phyloP scores from a whole-genome alignment of 2,113 vertebrate species.

The Bolborhynchus lineola region DNA sequence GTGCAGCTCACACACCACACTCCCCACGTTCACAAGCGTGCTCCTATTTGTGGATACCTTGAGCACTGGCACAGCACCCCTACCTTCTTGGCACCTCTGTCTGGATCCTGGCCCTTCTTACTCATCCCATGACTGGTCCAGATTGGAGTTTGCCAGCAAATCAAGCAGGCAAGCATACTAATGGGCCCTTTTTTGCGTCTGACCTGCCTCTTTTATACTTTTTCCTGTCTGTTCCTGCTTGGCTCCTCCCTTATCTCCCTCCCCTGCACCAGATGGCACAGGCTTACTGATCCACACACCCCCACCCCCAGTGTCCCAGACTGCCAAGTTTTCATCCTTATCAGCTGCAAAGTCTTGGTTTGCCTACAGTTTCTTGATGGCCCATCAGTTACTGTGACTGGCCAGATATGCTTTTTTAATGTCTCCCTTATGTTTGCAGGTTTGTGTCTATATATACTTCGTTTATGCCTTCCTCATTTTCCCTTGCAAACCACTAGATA shows the following conservation, averaged over 20 bases:
- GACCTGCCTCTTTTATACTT: accelerated
- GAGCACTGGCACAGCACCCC: accelerated
- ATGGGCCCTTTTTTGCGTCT: accelerated
- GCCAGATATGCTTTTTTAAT: neutral
- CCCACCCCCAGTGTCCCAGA: accelerated
- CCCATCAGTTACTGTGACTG: neutral
- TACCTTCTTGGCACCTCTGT: accelerated
- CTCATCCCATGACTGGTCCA: neutral
- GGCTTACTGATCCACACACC: neutral
- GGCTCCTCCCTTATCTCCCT: neutral
- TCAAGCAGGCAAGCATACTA: accelerated
- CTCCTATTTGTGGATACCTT: accelerated
- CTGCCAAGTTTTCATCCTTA: neutral
- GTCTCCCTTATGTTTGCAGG: neutral
- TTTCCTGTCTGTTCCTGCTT: neutral
- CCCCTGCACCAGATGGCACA: neutral
- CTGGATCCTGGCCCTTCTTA: accelerated
- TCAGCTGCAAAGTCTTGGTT: neutral
- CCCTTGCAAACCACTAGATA: neutral
- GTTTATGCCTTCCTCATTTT: neutral
- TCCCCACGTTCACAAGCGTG: neutral
- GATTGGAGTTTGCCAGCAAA: neutral
- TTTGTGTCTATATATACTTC: neutral
- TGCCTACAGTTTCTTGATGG: neutral
- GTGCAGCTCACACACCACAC: neutral